These are phyloP conservation scores for Orientallactaga sibirica DNA, from an alignment of 2,797 vertebrate species.

Conservation along the genomic window DNA sequence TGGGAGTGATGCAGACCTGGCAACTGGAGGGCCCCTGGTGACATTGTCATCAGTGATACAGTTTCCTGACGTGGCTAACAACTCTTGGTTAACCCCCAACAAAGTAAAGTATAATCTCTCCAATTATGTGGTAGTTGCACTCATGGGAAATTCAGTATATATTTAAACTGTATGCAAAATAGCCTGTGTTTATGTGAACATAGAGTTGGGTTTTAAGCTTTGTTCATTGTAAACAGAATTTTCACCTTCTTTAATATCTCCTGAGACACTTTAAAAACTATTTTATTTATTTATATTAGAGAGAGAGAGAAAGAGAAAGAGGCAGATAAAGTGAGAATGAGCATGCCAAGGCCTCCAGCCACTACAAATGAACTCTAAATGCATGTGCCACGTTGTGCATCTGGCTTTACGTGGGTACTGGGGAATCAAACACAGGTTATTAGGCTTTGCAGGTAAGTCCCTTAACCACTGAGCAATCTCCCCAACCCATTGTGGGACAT, in stretches of 20 bases:
- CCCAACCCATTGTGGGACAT: background rate
- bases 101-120: slow-evolving; percentile 40
- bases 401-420: too few relatives aligned
- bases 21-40: background rate
- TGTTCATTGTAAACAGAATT: slow-evolving; percentile 49
- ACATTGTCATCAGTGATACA: background rate
- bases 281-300: too few relatives aligned
- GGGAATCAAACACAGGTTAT: too few relatives aligned
- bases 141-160: slow-evolving; percentile 44
- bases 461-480: too few relatives aligned
- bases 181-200: slow-evolving; percentile 42
- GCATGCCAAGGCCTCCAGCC: too few relatives aligned
- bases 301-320: too few relatives aligned
- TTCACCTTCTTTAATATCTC: slow-evolving; percentile 1
- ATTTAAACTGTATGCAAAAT: slow-evolving; percentile 41
- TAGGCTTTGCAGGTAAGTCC: too few relatives aligned
- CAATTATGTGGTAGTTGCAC: background rate
- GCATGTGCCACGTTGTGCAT: too few relatives aligned
- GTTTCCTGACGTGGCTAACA: slow-evolving; percentile 37
- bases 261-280: background rate
- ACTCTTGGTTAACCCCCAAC: slow-evolving; percentile 31
- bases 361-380: too few relatives aligned
- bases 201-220: slow-evolving; percentile 44
- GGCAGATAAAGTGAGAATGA: too few relatives aligned
- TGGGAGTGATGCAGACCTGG: background rate